Evolutionary conservation across 2,888 invertebrate species (phyloP).

Genomic region (Diarsia mendica): DNA sequence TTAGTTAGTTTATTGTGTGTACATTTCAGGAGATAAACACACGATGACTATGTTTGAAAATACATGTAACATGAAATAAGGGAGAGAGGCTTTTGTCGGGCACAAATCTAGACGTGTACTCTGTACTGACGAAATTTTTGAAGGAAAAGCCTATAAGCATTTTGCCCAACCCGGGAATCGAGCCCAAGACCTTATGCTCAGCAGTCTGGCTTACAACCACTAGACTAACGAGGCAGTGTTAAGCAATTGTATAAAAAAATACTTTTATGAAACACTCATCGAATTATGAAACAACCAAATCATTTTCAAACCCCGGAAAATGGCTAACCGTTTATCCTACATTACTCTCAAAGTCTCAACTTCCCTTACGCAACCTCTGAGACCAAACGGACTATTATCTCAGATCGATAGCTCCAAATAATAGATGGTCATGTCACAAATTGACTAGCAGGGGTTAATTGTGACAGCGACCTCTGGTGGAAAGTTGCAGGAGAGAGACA

Average conservation of each 20-base stretch:
- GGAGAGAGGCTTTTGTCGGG: too few relatives aligned
- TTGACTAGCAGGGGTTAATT: conserved; percentile 69
- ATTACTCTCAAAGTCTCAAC: conserved; percentile 1
- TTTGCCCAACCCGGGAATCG: too few relatives aligned
- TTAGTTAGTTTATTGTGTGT: not conserved
- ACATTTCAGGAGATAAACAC: conserved; percentile 1
- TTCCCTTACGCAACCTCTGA: conserved; percentile 29
- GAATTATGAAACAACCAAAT: not conserved
- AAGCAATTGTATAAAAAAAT: too few relatives aligned
- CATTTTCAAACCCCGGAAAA: not conserved
- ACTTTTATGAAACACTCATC: too few relatives aligned
- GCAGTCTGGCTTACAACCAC: too few relatives aligned
- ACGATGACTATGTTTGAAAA: not conserved
- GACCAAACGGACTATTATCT: conserved; percentile 48
- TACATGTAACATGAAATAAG: not conserved
- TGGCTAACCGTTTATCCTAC: conserved; percentile 3
- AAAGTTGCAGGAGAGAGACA: conserved; percentile 70
- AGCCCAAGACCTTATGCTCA: too few relatives aligned
- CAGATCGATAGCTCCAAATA: conserved; percentile 64
- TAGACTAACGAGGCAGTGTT: not conserved
- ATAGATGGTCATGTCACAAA: conserved; percentile 71
- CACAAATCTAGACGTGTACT: too few relatives aligned
- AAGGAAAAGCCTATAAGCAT: too few relatives aligned
- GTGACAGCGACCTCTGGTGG: conserved; percentile 66
- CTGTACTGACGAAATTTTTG: too few relatives aligned